phyloP scores from a whole-genome alignment of 2,113 vertebrate species.

The Stigmatopora nigra region DNA sequence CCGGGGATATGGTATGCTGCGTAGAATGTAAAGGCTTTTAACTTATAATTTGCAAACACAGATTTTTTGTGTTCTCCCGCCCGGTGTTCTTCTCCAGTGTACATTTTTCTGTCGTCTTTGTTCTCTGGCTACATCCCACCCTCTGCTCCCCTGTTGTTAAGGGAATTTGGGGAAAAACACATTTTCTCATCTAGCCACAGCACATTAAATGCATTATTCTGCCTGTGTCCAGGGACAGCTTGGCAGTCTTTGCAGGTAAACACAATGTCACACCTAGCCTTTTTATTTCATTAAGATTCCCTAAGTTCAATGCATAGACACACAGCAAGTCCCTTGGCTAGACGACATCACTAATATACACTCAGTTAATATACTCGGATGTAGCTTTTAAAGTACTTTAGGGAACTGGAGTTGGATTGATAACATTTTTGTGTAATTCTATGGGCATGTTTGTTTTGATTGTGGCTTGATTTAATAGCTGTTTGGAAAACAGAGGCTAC shows the following conservation, averaged over 20 bases:
- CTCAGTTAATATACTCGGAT: constrained; percentile 40
- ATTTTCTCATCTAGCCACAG: constrained; percentile 54
- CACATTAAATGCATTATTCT: constrained; percentile 64
- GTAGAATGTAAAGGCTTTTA: constrained; percentile 45
- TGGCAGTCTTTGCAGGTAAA: constrained; percentile 45
- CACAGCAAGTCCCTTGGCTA: constrained; percentile 47
- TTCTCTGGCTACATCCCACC: constrained; percentile 28
- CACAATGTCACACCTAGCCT: constrained; percentile 46
- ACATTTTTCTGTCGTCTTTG: constrained; percentile 24
- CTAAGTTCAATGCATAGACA: constrained; percentile 46
- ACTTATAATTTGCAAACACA: constrained; percentile 56
- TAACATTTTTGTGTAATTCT: constrained; percentile 12
- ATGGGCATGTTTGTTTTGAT: constrained; percentile 22
- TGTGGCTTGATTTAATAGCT: constrained; percentile 13
- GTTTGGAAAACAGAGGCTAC: not conserved
- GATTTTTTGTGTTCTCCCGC: constrained; percentile 42
- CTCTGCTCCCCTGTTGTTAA: constrained; percentile 31
- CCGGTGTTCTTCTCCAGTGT: constrained; percentile 21
- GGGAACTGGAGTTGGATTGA: constrained; percentile 25
- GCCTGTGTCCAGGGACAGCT: constrained; percentile 48
- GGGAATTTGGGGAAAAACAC: constrained; percentile 50
- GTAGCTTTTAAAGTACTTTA: constrained; percentile 42
- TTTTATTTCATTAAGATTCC: constrained; percentile 61
- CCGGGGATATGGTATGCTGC: constrained; percentile 31
- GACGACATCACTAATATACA: constrained; percentile 38